These are phyloP conservation scores for Drosophila ustulata DNA, from an alignment of 2,888 invertebrate genomes.

Conservation along the genomic window DNA sequence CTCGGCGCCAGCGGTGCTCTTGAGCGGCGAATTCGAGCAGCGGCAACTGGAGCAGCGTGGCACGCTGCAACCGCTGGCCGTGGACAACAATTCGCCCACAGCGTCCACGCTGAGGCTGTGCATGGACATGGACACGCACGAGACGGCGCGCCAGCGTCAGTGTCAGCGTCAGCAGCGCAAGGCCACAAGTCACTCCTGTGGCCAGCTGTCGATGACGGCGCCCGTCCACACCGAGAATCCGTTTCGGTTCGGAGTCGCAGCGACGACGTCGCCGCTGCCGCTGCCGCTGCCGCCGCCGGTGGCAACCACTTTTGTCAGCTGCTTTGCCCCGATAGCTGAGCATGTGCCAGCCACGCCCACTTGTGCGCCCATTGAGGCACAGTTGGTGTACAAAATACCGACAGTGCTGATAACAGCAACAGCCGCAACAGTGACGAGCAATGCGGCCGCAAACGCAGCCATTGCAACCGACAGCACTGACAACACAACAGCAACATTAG, in stretches of 20 bases:
- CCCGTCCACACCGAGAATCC: constrained; percentile 64
- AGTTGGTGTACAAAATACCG: constrained; percentile 55
- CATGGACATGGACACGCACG: constrained; percentile 58
- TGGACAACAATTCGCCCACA: constrained; percentile 68
- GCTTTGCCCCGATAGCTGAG: constrained; percentile 77
- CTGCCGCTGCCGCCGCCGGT: neutral
- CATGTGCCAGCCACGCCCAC: constrained; percentile 32
- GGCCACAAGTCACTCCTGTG: constrained; percentile 63
- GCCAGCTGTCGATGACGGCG: constrained; percentile 61
- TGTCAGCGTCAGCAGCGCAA: constrained; percentile 29
- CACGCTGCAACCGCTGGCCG: constrained; percentile 9
- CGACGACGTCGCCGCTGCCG: constrained; percentile 4
- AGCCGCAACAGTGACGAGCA: constrained; percentile 21
- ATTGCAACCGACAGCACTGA: constrained; percentile 5
- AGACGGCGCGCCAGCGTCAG: constrained; percentile 19
- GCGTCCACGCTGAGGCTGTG: constrained; percentile 75
- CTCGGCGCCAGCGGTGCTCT: constrained; percentile 79
- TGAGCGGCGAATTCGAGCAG: constrained; percentile 66
- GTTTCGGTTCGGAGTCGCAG: constrained; percentile 67
- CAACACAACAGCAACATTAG: constrained; percentile 23
- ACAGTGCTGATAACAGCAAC: constrained; percentile 55
- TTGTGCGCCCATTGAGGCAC: constrained; percentile 10
- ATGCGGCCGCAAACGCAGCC: constrained; percentile 10
- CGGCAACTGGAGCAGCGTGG: neutral
- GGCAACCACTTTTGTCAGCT: constrained; percentile 57